These are phyloP conservation scores for Chrysoperla carnea DNA, from an alignment of 1,140 invertebrate genomes.

Conservation along the genomic window DNA sequence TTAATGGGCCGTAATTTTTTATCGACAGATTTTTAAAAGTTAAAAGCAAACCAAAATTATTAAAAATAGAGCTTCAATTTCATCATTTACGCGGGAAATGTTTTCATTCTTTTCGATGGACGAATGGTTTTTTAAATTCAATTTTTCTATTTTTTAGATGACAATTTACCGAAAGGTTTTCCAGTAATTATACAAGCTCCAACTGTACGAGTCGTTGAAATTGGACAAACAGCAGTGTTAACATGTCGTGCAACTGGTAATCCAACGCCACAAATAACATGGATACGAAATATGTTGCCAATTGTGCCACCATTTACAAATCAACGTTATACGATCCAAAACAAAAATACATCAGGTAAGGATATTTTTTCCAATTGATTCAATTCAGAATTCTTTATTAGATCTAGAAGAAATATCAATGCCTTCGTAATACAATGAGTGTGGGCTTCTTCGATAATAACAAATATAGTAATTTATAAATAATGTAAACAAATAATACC, in stretches of 20 bases:
- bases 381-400: no score
- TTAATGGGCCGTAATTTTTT: no score
- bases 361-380: conserved; percentile 8
- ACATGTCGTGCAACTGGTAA: conserved; percentile 73
- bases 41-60: no score
- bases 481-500: no score
- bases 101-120: conserved; percentile 5
- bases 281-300: conserved; percentile 83
- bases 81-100: no score
- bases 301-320: conserved; percentile 63
- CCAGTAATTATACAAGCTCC: conserved; percentile 73
- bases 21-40: no score
- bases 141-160: conserved; percentile 33
- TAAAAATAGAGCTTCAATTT: no score
- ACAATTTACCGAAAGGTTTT: conserved; percentile 77
- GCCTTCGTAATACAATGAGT: no score
- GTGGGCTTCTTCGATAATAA: no score
- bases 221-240: conserved; percentile 77
- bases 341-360: conserved; percentile 56
- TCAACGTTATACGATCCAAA: conserved; percentile 65
- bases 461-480: no score
- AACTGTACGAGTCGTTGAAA: conserved; percentile 80
- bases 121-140: conserved; percentile 16
- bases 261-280: conserved; percentile 71
- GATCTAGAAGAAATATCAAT: no score